Evolutionary conservation across 2,797 vertebrate genomes (phyloP).

Genomic region (Aeoliscus strigatus): DNA sequence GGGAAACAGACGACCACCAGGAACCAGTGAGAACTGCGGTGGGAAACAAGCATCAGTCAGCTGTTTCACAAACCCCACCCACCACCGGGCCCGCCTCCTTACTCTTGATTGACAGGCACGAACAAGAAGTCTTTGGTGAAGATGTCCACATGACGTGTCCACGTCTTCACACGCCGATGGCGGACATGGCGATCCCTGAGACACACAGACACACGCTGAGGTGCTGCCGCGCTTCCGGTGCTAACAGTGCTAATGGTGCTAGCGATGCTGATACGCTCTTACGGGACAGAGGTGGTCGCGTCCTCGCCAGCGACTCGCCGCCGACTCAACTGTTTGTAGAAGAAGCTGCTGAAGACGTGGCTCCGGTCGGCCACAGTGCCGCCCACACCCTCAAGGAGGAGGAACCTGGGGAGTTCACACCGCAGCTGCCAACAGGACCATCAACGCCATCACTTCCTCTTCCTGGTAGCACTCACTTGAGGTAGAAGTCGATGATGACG

Average conservation of each 20-base stretch:
- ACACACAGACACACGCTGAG: background rate
- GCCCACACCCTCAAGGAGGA: constrained; percentile 83
- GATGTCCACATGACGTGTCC: constrained; percentile 96
- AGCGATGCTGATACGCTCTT: too few relatives aligned
- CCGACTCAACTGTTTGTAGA: constrained; percentile 94
- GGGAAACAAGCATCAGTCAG: too few relatives aligned
- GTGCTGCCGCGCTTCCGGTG: too few relatives aligned
- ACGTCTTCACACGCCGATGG: constrained; percentile 91
- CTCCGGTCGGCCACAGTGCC: constrained; percentile 76
- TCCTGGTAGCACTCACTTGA: constrained; percentile 80
- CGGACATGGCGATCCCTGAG: constrained; percentile 41
- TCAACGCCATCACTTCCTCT: background rate
- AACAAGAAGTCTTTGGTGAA: constrained; percentile 97
- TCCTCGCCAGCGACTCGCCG: constrained; percentile 86
- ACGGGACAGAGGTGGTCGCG: constrained; percentile 79
- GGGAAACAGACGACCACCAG: constrained; percentile 95
- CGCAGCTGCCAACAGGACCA: background rate
- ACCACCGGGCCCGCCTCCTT: too few relatives aligned
- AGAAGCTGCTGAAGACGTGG: constrained; percentile 98
- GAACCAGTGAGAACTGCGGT: constrained; percentile 98
- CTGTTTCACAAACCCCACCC: too few relatives aligned
- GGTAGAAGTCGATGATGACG: constrained; percentile 98
- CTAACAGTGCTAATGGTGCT: too few relatives aligned
- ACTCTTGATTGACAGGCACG: constrained; percentile 98
- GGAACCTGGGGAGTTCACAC: constrained; percentile 76